Base-by-base conservation (phyloP, 2,113 vertebrate genomes). In the Sinocyclocheilus maitianheensis region DNA sequence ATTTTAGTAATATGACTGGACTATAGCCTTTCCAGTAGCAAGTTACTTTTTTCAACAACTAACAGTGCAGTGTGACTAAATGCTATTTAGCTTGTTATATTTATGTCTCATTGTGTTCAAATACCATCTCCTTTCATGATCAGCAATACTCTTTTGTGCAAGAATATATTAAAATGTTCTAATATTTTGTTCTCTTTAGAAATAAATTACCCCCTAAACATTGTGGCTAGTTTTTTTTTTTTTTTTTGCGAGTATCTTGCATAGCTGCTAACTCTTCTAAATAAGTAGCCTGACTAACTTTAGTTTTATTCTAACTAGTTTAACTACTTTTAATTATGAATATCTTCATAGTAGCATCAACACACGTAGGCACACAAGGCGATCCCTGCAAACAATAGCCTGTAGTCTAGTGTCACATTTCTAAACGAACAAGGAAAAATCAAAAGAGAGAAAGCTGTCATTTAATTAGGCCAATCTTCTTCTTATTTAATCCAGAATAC, bases 401-500 rank as follows among this genome's bases (percentile, higher is more conserved):
- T 83, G 48, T 40, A 53, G 48, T 58, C 48, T 58, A 72, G 67
- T 55, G 51, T 74, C n/a, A 30, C 14, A 55, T 92, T 93, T 90
- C 91, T 94, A 92, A 93, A 93, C 93, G 92, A 94, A 94, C 91
- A 90, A 93, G 88, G 88, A 85, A 83, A 60, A 91, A 92, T 93
- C 93, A 91, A 94, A 92, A 90, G 90, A 91, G 91, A 93, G 62
- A 46, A 81, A 83, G 30, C 24, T 93, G 92, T 91, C 92, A 92
- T 93, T 94, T 94, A 95, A 95, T 95, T 94, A 94, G 92, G 91
- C 91, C 88, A 90, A 92, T 93, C 93, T 93, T 91, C 92, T 91
- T 91, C 91, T 92, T 94, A 86, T 94, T 95, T 94, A 94, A 94
- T 93, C 93, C 94, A 94, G 92, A 92, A 92, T 93, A 91, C 40